Base-by-base conservation (phyloP, 2,113 vertebrate species). In the Dolichallabes microphthalmus region DNA sequence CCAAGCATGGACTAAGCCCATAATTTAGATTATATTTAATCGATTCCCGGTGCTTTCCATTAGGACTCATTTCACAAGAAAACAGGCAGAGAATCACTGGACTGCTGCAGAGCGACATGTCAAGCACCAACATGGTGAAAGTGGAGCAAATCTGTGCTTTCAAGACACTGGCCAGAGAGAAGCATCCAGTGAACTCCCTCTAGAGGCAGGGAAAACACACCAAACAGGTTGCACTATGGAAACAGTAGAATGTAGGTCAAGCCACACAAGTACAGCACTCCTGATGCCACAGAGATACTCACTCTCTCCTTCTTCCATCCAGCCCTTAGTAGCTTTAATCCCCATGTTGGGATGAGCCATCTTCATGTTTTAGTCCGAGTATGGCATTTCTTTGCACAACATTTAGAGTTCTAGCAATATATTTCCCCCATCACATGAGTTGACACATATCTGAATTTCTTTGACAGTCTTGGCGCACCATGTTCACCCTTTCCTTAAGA, bases 191-290 rank as follows among this genome's bases (percentile, higher is more conserved):
- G 17, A 78, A 45, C 58, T 55, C 80, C 83, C 75, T 73, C 83
- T 85, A 73, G 68, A 61, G 82, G 58, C 12, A 11, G 30, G 73
- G 52, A 79, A 71, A 61, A n/a, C 32, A 27, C 20, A 50, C 22
- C 71, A 81, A 32, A 82, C 57, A 52, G 22, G 19, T 11, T 63
- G 35, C 74, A 60, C 63, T 50, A 45, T 76, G 80, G n/a, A 80
- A 75, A 81, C 69, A 80, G 58, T 17, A 80, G 64, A 89, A 89
- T 88, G 71, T 86, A 88, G 87, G 85, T 88, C 89, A 90, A 68
- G 57, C 69, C 45, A 78, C 53, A 85, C 25, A 74, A 76, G 58
- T 85, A 74, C 60, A 83, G 84, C 73, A 73, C 64, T 61, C 55
- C 30, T 77, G 66, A 50, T 69, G 71, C 68, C 64, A 35, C 76